phyloP scores from a whole-genome alignment of 2,113 vertebrate genomes.

The Proterorhinus semilunaris region DNA sequence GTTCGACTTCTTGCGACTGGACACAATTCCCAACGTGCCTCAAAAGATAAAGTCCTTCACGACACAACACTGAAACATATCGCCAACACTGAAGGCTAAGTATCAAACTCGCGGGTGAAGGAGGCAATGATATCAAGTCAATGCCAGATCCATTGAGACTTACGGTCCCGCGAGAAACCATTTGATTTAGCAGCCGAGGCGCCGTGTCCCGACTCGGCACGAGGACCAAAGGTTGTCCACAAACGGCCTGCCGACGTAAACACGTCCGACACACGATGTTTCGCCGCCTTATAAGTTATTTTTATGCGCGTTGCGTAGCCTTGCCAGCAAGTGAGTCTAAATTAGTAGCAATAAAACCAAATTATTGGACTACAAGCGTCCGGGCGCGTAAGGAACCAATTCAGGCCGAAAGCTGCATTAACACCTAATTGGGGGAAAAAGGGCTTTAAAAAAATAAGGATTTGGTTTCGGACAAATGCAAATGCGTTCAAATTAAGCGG shows the following conservation, averaged over 20 bases:
- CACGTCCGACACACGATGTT: constrained; percentile 44
- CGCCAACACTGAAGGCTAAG: constrained; percentile 43
- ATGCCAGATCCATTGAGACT: constrained; percentile 62
- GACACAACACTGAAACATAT: constrained; percentile 61
- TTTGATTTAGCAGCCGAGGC: constrained; percentile 46
- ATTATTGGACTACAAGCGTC: constrained; percentile 79
- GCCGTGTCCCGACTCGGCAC: constrained; percentile 39
- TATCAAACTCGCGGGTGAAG: constrained; percentile 60
- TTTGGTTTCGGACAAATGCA: constrained; percentile 72
- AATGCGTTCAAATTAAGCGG: constrained; percentile 48
- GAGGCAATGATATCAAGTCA: constrained; percentile 63
- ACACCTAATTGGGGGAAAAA: constrained; percentile 72
- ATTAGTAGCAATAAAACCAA: constrained; percentile 81
- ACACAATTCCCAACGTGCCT: constrained; percentile 65
- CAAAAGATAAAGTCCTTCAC: constrained; percentile 43
- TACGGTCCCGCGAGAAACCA: constrained; percentile 43
- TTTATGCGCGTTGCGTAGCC: constrained; percentile 72
- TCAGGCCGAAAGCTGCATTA: constrained; percentile 78
- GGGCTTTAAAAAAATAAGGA: constrained; percentile 77
- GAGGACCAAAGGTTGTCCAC: constrained; percentile 13
- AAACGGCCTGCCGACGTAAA: constrained; percentile 44
- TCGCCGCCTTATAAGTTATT: constrained; percentile 73
- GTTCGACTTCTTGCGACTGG: constrained; percentile 2
- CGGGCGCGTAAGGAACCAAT: constrained; percentile 78
- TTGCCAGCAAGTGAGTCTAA: constrained; percentile 79